phyloP scores from a whole-genome alignment of 2,113 vertebrate genomes.

The Sapajus apella region DNA sequence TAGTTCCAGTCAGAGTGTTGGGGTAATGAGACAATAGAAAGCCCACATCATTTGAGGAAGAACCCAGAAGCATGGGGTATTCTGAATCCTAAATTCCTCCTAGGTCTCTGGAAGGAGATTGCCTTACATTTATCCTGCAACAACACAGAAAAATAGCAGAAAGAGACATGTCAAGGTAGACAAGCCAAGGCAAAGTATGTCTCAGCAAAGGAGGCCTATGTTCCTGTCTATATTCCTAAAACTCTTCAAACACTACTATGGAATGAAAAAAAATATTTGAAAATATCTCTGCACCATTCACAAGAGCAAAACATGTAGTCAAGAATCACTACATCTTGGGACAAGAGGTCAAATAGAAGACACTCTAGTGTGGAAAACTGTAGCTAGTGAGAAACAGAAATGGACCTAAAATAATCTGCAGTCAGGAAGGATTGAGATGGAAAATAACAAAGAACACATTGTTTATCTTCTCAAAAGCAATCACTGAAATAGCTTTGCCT shows the following conservation, averaged over 20 bases:
- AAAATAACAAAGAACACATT: not conserved
- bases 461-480: not conserved
- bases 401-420: not conserved
- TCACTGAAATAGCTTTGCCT: not conserved
- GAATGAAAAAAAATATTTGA: not conserved
- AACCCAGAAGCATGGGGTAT: not conserved
- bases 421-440: not conserved
- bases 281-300: not conserved
- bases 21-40: not conserved
- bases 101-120: too few relatives aligned
- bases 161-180: rapidly evolving
- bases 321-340: not conserved
- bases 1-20: not conserved
- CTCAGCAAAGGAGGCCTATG: not conserved
- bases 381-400: not conserved
- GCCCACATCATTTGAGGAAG: not conserved
- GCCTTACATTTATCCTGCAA: not conserved
- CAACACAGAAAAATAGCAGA: not conserved
- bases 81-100: not conserved
- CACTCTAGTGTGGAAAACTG: not conserved
- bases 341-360: not conserved
- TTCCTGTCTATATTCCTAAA: not conserved
- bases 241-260: not conserved
- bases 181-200: too few relatives aligned
- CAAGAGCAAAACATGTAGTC: not conserved